phyloP scores from a whole-genome alignment of 2,113 vertebrate genomes.

The Canis aureus region DNA sequence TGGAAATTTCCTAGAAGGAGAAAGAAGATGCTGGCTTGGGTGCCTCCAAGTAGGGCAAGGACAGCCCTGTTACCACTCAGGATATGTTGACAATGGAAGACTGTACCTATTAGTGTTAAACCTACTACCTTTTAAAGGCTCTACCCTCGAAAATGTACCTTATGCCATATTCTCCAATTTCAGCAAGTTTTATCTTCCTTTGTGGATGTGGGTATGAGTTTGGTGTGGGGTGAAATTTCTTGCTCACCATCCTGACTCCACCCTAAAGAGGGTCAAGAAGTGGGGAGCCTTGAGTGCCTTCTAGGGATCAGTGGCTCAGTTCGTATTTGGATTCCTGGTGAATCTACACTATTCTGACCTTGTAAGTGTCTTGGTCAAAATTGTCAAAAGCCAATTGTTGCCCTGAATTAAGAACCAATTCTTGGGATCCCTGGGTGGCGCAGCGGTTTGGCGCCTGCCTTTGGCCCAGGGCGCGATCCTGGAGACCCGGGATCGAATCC shows the following conservation, averaged over 20 bases:
- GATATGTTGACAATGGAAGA: neutral
- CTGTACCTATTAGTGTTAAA: neutral
- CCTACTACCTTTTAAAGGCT: neutral
- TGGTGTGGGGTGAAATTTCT: neutral
- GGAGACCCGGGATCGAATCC: no score
- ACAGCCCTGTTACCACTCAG: neutral
- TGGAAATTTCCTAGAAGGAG: neutral
- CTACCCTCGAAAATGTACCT: neutral
- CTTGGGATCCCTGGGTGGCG: no score
- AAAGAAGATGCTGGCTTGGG: neutral
- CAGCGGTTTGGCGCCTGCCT: no score
- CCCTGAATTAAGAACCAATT: neutral
- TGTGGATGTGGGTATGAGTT: neutral
- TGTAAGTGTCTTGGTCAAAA: neutral
- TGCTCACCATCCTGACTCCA: neutral
- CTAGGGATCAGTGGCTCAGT: neutral
- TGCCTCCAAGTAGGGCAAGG: neutral
- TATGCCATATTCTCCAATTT: conserved; percentile 13
- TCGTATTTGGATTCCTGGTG: neutral
- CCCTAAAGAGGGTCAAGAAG: neutral
- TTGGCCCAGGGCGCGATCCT: no score
- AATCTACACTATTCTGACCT: neutral
- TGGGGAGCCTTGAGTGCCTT: neutral
- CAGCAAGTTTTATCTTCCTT: conserved; percentile 15
- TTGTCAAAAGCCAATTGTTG: neutral